Percentiles rank a stretch among this genome's conserved stretches.
phyloP scores from a whole-genome alignment of 1,140 invertebrate species.

The Theocolax elegans region DNA sequence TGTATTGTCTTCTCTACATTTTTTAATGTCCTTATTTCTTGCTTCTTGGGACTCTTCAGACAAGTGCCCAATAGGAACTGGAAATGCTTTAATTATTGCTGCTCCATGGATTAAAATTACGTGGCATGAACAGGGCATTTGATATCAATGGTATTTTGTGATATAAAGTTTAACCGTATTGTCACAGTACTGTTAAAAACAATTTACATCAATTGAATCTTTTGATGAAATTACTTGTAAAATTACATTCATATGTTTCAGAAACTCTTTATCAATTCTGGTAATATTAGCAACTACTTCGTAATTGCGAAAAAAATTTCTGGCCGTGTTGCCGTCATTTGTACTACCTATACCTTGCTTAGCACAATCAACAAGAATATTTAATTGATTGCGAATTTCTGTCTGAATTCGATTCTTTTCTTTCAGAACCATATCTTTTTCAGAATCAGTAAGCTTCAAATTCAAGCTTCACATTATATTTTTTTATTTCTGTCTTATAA shows the following conservation, averaged over 20 bases:
- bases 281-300: not conserved
- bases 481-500: not conserved
- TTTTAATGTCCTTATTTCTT: not conserved
- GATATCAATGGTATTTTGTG: too few relatives aligned
- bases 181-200: not conserved
- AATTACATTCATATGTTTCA: not conserved
- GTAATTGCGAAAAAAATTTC: constrained; percentile 44
- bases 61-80: not conserved
- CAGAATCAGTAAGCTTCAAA: not conserved
- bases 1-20: constrained; percentile 11
- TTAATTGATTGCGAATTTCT: not conserved
- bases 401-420: not conserved
- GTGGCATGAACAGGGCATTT: not conserved
- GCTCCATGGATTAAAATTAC: not conserved
- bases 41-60: not conserved
- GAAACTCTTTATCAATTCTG: not conserved
- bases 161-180: not conserved
- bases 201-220: not conserved
- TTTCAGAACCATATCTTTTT: not conserved
- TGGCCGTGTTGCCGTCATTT: constrained; percentile 23
- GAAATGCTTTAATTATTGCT: not conserved
- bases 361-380: constrained; percentile 39
- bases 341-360: constrained; percentile 33
- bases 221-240: not conserved
- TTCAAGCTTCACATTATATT: not conserved